Base-by-base conservation (phyloP, 2,113 vertebrate genomes). In the Isichthys henryi region DNA sequence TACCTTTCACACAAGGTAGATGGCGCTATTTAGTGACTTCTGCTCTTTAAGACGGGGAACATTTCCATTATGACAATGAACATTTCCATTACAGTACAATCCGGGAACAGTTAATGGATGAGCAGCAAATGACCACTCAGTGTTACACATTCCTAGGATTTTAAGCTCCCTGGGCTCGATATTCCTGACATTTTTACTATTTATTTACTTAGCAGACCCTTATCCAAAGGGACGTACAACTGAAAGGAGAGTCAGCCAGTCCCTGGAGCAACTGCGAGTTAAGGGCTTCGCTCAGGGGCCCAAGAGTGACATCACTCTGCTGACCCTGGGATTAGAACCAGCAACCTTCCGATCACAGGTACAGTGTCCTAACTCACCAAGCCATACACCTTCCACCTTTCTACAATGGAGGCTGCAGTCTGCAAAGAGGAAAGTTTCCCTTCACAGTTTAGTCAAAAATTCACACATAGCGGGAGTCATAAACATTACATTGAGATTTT, bases 401-500 rank as follows among this genome's bases (percentile, higher is more conserved):
- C 13, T 11, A 52, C 11, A 27, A 8, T 5, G 10, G 48, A 49
- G 48, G n/a, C 48, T 50, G 48, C n/a, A 50, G 11, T 11, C 27
- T 31, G 62, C 27, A 31, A 70, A 70, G n/a, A 66, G n/a, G n/a
- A 27, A 66, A 66, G 23, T n/a, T 86, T 46, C 46, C 46, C 48
- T 52, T 48, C 83, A 23, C 45, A 52, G 46, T 86, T 53, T 50
- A 27, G 49, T 31, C 15, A 88, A 31, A 56, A 39, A 88, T 23
- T 45, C 31, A 88, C 13, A 86, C 88, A 91, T 31, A 87, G 89
- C 45, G 43, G 46, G 80, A 39, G 88, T 86, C 52, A 48, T 58
- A 31, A 48, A 85, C 62, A 39, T 91, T 56, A 70, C 35, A 35
- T 88, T 43, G 39, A 90, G 58, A 53, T 62, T 89, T 92, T 92